Evolutionary conservation across 2,888 invertebrate species (phyloP).

Genomic region (Lymantria monacha): DNA sequence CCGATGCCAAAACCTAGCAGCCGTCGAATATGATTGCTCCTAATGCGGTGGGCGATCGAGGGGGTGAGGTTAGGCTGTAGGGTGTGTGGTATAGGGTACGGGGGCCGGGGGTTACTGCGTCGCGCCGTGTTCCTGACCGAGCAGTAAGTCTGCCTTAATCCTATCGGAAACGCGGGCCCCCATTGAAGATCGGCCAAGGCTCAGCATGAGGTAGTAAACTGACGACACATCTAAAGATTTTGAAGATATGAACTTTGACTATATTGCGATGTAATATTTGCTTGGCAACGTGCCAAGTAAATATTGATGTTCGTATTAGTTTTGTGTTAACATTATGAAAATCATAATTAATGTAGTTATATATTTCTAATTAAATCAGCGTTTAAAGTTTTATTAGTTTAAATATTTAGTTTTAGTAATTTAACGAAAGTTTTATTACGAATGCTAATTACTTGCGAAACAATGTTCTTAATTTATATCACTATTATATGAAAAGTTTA

Average conservation of each 20-base stretch:
- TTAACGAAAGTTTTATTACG: too few species aligned
- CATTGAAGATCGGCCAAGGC: conserved; percentile 74
- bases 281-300: background rate
- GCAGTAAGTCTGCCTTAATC: conserved; percentile 82
- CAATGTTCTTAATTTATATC: too few species aligned
- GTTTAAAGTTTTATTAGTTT: too few species aligned
- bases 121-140: conserved; percentile 78
- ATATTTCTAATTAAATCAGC: too few species aligned
- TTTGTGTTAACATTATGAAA: too few species aligned
- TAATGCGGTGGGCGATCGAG: conserved; percentile 65
- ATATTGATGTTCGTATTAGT: background rate
- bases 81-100: conserved; percentile 37
- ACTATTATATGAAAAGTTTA: too few species aligned
- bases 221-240: conserved; percentile 58
- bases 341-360: too few species aligned
- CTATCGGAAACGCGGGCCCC: conserved; percentile 79
- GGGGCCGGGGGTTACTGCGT: conserved; percentile 53
- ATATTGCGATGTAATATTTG: conserved; percentile 7
- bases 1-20: conserved; percentile 78
- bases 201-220: conserved; percentile 45
- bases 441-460: too few species aligned
- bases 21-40: conserved; percentile 81
- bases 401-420: too few species aligned
- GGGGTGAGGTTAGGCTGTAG: conserved; percentile 40
- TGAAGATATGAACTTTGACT: conserved; percentile 30